Evolutionary conservation across 2,797 vertebrate genomes (phyloP).

Genomic region (Macropodus opercularis): DNA sequence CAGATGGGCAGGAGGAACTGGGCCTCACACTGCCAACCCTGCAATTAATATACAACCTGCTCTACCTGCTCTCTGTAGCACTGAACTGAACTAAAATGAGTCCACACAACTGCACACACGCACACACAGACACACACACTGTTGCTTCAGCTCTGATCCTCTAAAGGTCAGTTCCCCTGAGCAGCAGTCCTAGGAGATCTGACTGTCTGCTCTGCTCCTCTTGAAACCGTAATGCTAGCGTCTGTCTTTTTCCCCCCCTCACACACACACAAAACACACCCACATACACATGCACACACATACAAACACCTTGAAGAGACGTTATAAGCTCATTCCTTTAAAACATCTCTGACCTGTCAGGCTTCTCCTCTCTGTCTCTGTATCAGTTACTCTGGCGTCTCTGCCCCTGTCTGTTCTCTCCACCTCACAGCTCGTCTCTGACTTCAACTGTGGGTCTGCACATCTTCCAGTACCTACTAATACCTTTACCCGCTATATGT

Average conservation of each 20-base stretch:
- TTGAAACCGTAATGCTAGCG: constrained; percentile 23
- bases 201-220: constrained; percentile 24
- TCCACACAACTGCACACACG: neutral
- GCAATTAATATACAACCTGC: neutral
- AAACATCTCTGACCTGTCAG: constrained; percentile 30
- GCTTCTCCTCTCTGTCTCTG: constrained; percentile 7
- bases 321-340: constrained; percentile 16
- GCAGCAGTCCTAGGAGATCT: constrained; percentile 19
- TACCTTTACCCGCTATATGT: neutral
- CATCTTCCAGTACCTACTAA: constrained; percentile 5
- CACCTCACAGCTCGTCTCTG: constrained; percentile 10
- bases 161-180: constrained; percentile 37
- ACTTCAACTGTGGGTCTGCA: constrained; percentile 4
- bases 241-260: neutral
- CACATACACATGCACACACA: neutral
- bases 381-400: constrained; percentile 15
- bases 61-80: neutral
- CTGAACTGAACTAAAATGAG: neutral
- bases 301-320: constrained; percentile 2
- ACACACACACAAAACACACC: constrained; percentile 1
- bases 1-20: neutral
- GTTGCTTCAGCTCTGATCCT: constrained; percentile 17
- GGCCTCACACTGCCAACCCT: neutral
- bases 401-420: constrained; percentile 1
- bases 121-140: neutral